Base-by-base conservation (phyloP, 2,113 vertebrate species). In the Gallinago paraguaiae region DNA sequence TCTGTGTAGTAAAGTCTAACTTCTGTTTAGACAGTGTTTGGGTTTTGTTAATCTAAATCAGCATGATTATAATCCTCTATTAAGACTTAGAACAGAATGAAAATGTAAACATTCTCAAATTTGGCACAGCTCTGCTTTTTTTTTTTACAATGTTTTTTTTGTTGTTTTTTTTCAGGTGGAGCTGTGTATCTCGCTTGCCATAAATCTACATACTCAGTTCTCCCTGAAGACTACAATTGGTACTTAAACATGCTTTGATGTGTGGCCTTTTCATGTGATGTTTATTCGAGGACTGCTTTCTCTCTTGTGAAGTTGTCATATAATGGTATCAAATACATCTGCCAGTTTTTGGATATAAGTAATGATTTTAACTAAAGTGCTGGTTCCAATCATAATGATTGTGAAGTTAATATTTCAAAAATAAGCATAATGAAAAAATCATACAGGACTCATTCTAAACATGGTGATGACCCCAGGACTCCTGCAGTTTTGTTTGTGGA, bases 171-270 rank as follows among this genome's bases (percentile, higher is more conserved):
- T 97, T 24, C 95, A 98, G 98, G 46, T 43, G 92, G 97, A 96
- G 75, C 88, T 61, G 41, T 96, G 33, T 86, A 48, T 91, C 83
- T 2, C 78, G 59, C 81, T 94, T 92, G 94, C 81, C 68, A 7
- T 72, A 98, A 98, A 92, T 98, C 98, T 33, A 98, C 98, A 0
- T 98, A 97, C 76, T 96, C 98, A 3, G n/a, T 97, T 93, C 98
- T 98, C 90, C 97, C 98, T 88, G 97, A 98, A 91, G 98, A 98
- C 92, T 98, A 98, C 95, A 98, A 98, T 6, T 98, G 98, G 98
- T 98, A 97, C 71, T 65, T 81, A 91, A 90, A 92, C 1, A 1
- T 39, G 72, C 78, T 94, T 78, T 57, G 39, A 54, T 63, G 4
- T 18, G 31, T 65, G 39, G 10, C 31, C 25, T 69, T 95, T 23